Percentiles rank a stretch among this genome's conserved stretches.
These are phyloP conservation scores for Saccostrea cuccullata DNA, from an alignment of 1,140 invertebrate genomes.

Conservation along the genomic window DNA sequence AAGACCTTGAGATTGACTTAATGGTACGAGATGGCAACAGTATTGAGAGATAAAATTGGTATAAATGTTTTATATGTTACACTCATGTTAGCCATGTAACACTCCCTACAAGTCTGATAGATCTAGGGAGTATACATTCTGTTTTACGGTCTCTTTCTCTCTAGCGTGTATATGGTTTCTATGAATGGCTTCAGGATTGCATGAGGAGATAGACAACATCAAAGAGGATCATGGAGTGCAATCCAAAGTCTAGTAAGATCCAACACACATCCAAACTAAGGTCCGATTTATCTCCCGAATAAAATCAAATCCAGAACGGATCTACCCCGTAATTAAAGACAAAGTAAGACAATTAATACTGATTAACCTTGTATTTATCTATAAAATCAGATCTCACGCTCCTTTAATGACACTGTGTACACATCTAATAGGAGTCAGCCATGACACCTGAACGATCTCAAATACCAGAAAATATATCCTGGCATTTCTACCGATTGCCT, in stretches of 20 bases:
- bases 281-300: not conserved
- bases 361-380: slow-evolving; percentile 1
- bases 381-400: not conserved
- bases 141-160: not conserved
- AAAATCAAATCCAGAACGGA: not conserved
- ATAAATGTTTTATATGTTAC: too few relatives aligned
- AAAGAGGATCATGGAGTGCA: not conserved
- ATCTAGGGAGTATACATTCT: not conserved
- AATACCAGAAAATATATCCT: not conserved
- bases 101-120: not conserved
- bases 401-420: slow-evolving; percentile 2
- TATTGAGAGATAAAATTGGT: too few relatives aligned
- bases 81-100: too few relatives aligned
- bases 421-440: not conserved
- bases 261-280: not conserved
- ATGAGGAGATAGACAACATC: not conserved
- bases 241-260: not conserved
- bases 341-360: not conserved
- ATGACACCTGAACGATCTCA: not conserved
- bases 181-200: not conserved
- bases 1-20: too few relatives aligned
- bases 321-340: not conserved
- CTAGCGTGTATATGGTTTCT: not conserved
- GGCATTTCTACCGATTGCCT: not conserved
- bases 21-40: too few relatives aligned